Conservation (phyloP, 1,140 invertebrate genomes). For the Caerostris darwini region DNA sequence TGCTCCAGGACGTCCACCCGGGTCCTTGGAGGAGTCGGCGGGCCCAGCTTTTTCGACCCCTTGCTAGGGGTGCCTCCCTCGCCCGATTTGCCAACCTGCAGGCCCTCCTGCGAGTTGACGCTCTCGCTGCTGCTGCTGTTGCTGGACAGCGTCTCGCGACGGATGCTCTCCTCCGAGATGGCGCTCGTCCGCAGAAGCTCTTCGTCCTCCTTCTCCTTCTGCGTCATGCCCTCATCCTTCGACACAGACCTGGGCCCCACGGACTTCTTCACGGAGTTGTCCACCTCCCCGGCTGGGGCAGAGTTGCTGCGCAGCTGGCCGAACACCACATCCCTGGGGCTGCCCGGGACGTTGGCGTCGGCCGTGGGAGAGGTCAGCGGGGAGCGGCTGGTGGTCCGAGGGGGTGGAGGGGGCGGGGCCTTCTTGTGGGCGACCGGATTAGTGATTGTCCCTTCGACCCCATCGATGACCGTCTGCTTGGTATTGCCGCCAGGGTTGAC, state of each 20-base stretch:
- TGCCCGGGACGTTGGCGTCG: constrained; percentile 78
- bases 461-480: constrained; percentile 71
- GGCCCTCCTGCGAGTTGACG: constrained; percentile 88
- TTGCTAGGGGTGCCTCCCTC: constrained; percentile 48
- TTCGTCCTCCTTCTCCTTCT: constrained; percentile 73
- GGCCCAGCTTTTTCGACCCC: constrained; percentile 71
- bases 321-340: constrained; percentile 79
- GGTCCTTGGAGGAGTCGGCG: constrained; percentile 79
- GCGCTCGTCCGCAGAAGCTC: constrained; percentile 76
- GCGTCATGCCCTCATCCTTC: constrained; percentile 58
- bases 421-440: constrained; percentile 84
- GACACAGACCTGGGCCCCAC: constrained; percentile 67
- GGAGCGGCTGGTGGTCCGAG: constrained; percentile 90
- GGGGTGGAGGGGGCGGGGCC: constrained; percentile 92
- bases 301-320: constrained; percentile 74
- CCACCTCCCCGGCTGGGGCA: constrained; percentile 77
- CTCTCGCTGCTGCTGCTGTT: constrained; percentile 89
- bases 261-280: constrained; percentile 63
- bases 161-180: constrained; percentile 70
- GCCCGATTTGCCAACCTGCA: constrained; percentile 79
- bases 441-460: constrained; percentile 61
- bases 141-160: constrained; percentile 80
- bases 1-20: constrained; percentile 90
- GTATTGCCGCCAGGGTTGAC: constrained; percentile 72
- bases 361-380: constrained; percentile 87